Evolutionary conservation across 2,888 invertebrate genomes (phyloP).

Genomic region (Zonitis immaculata): DNA sequence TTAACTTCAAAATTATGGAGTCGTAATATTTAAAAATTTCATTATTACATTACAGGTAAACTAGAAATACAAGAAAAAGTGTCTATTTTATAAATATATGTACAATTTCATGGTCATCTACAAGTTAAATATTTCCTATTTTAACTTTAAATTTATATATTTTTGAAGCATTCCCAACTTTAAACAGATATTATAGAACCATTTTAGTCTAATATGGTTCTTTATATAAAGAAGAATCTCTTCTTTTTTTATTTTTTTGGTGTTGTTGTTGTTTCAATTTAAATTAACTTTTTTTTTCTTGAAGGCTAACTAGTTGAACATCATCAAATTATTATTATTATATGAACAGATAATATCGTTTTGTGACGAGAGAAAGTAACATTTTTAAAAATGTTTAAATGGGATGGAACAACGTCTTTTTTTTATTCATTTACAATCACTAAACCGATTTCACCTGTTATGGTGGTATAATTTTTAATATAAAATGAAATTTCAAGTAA

Average conservation of each 20-base stretch:
- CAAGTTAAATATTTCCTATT: neutral
- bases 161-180: too few relatives aligned
- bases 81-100: neutral
- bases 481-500: too few relatives aligned
- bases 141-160: neutral
- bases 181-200: too few relatives aligned
- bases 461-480: too few relatives aligned
- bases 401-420: neutral
- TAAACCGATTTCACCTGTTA: neutral
- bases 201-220: too few relatives aligned
- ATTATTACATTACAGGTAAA: neutral
- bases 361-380: neutral
- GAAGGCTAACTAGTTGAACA: neutral
- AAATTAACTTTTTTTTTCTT: neutral
- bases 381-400: neutral
- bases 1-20: neutral
- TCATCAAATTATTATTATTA: neutral
- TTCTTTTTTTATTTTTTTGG: too few relatives aligned
- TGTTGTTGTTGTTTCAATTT: neutral
- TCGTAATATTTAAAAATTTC: neutral
- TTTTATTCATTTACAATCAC: too few relatives aligned
- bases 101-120: neutral
- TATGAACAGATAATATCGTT: neutral
- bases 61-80: neutral
- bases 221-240: too few relatives aligned